phyloP scores from a whole-genome alignment of 2,797 vertebrate genomes.

The Setipinna tenuifilis region DNA sequence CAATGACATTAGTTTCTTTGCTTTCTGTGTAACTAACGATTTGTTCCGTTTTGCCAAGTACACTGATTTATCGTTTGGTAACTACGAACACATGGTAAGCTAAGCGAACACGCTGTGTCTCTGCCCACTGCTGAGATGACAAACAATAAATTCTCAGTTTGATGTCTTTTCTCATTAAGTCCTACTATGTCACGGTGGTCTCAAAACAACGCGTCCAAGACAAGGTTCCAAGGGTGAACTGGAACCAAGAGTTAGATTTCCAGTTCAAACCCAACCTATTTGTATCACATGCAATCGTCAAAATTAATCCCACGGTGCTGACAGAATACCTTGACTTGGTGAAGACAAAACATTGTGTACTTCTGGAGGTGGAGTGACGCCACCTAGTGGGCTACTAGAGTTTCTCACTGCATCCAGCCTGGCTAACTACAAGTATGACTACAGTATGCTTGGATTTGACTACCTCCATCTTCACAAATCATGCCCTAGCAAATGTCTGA shows the following conservation, averaged over 20 bases:
- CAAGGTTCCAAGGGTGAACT: not conserved
- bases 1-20: not conserved
- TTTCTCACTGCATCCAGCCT: not conserved
- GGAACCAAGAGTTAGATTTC: not conserved
- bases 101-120: not conserved
- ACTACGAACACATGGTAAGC: not conserved
- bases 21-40: not conserved
- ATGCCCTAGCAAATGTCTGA: not conserved
- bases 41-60: not conserved
- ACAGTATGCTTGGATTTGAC: not conserved
- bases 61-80: not conserved
- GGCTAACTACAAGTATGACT: not conserved
- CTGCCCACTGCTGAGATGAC: not conserved
- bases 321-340: not conserved
- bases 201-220: not conserved
- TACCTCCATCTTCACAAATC: not conserved
- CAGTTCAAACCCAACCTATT: not conserved
- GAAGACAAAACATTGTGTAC: not conserved
- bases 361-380: not conserved
- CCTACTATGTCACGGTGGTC: not conserved
- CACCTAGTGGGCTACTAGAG: not conserved
- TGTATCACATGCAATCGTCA: not conserved
- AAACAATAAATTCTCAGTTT: not conserved
- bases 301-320: not conserved
- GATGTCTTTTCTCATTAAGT: not conserved